These are phyloP conservation scores for Andrena camellia DNA, from an alignment of 2,888 invertebrate genomes.

Conservation along the genomic window DNA sequence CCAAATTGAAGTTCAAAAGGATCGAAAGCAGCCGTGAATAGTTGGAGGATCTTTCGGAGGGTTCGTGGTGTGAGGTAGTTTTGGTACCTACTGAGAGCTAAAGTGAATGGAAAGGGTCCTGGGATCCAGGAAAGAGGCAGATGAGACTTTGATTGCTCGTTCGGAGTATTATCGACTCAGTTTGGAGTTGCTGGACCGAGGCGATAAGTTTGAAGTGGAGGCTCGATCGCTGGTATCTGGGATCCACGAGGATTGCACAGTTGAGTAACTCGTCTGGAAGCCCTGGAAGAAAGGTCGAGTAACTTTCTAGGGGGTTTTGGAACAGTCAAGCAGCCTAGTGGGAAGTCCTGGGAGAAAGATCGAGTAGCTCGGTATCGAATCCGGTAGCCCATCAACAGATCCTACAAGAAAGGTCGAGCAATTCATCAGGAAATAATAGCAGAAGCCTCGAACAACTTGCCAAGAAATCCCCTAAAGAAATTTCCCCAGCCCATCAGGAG, in stretches of 20 bases:
- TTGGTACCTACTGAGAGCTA: too few relatives aligned
- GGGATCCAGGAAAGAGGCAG: not conserved
- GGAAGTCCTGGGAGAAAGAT: too few relatives aligned
- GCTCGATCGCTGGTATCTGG: not conserved
- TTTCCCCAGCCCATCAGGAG: not conserved
- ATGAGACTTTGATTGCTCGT: not conserved
- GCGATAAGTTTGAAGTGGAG: not conserved
- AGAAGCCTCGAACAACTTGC: not conserved
- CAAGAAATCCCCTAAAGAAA: too few relatives aligned
- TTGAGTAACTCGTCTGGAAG: not conserved
- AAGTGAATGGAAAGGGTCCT: too few relatives aligned
- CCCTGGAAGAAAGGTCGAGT: not conserved
- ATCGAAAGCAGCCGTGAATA: too few relatives aligned
- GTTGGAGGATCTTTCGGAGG: too few relatives aligned
- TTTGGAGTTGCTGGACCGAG: not conserved
- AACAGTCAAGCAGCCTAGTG: not conserved
- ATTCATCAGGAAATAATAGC: not conserved
- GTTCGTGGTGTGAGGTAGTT: too few relatives aligned
- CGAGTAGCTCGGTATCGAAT: too few relatives aligned
- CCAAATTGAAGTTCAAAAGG: too few relatives aligned
- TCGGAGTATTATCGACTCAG: not conserved
- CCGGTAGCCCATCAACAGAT: too few relatives aligned
- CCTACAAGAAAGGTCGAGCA: not conserved
- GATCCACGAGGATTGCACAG: not conserved
- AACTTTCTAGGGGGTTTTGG: not conserved